Base-by-base conservation (phyloP, 2,888 invertebrate genomes). In the Bhutanitis thaidina region DNA sequence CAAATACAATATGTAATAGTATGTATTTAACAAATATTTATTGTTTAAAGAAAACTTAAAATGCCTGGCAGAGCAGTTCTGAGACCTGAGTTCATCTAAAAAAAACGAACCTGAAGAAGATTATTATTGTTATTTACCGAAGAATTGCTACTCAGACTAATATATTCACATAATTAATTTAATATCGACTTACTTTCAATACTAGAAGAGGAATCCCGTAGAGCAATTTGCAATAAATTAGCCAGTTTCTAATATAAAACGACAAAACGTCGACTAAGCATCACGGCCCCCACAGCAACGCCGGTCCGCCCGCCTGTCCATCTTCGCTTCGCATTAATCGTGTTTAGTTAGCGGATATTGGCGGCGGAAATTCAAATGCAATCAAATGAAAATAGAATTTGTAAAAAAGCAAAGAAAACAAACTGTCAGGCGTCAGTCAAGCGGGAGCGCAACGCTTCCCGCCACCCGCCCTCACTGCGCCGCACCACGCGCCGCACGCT, bases 281-380 rank as follows among this genome's bases (percentile, higher is more conserved):
- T 77, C 77, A 74, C 75, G 71, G 70, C 61, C 67, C n/a, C 65
- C 65, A 65, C 61, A 58, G 58, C 62, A 61, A 53, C 61, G 58
- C 63, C 68, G 61, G 65, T 66, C 74, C 77, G 71, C 77, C 80
- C 78, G 81, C 72, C 86, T 82, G 85, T 87, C 87, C 86, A 80
- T 86, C 85, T 80, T 73, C 80, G 73, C 78, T 71, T 78, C 81
- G 80, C 88, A 90, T 89, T 90, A 90, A 90, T 90, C 90, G 89
- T 90, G 90, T 90, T 90, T 90, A 90, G 90, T 89, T 88, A 90
- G 85, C 84, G 86, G 88, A 89, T 90, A 90, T 90, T 82, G 89
- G 85, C 86, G 85, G 83, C 77, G 86, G 84, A 90, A 89, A 88
- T 88, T 88, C 86, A 88, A 87, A 89, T 89, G 87, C 89, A 89